phyloP scores from a whole-genome alignment of 2,113 vertebrate genomes.

The Galeopterus variegatus region DNA sequence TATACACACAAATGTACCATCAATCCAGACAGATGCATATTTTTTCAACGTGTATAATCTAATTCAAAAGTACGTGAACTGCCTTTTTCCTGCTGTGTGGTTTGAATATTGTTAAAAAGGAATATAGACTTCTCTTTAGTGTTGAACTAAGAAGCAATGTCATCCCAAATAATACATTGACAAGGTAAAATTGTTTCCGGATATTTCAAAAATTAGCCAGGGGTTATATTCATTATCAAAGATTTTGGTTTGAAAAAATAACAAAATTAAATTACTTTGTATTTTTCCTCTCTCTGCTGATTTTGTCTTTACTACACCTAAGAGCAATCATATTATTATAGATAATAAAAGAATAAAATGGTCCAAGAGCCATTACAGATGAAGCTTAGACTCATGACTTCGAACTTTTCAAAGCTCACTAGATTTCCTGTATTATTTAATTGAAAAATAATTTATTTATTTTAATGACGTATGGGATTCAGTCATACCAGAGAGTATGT shows the following conservation, averaged over 20 bases:
- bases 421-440: conserved; percentile 39
- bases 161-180: not conserved
- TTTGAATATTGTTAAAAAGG: conserved; percentile 54
- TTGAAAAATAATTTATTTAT: conserved; percentile 65
- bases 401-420: conserved; percentile 66
- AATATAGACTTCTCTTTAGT: conserved; percentile 19
- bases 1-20: conserved; percentile 76
- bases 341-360: conserved; percentile 64
- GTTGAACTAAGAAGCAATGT: not conserved
- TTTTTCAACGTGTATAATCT: conserved; percentile 78
- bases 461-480: conserved; percentile 45
- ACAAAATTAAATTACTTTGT: conserved; percentile 56
- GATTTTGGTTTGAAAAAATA: conserved; percentile 72
- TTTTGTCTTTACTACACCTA: not conserved
- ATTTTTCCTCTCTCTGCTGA: not conserved
- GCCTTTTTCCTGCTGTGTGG: conserved; percentile 21
- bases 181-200: conserved; percentile 39
- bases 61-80: conserved; percentile 76
- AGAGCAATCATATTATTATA: conserved; percentile 28
- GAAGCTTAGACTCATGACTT: conserved; percentile 44
- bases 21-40: conserved; percentile 76
- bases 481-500: not conserved
- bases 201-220: conserved; percentile 47
- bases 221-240: conserved; percentile 53
- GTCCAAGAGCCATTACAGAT: conserved; percentile 40